phyloP scores from a whole-genome alignment of 2,888 invertebrate species.

The Eurois occulta region DNA sequence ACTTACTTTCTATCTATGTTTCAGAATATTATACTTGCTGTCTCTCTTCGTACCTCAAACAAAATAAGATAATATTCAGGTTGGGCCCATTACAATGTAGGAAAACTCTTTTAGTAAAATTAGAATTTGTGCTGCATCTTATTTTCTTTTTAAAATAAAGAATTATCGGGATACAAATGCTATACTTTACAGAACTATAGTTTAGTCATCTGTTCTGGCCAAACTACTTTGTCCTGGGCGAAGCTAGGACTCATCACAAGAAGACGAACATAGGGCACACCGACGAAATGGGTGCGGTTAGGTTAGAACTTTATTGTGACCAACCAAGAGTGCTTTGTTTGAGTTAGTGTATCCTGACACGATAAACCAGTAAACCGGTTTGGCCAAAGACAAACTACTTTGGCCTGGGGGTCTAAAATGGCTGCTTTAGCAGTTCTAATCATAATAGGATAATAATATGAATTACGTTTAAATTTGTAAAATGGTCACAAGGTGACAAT shows the following conservation, averaged over 20 bases:
- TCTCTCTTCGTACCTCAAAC: not conserved
- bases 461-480: too few relatives aligned
- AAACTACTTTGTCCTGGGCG: rapidly evolving
- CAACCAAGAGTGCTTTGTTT: too few relatives aligned
- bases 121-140: not conserved
- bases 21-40: too few relatives aligned
- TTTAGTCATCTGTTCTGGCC: not conserved
- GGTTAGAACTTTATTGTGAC: not conserved
- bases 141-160: not conserved
- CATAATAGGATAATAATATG: too few relatives aligned
- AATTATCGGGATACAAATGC: not conserved
- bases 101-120: not conserved
- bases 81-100: not conserved
- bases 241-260: not conserved
- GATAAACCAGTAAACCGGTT: too few relatives aligned
- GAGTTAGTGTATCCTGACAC: too few relatives aligned
- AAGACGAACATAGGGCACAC: not conserved
- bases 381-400: too few relatives aligned
- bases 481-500: too few relatives aligned
- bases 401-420: too few relatives aligned
- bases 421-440: too few relatives aligned
- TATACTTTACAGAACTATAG: not conserved
- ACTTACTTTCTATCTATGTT: too few relatives aligned
- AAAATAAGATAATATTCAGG: not conserved
- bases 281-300: too few relatives aligned